Base-by-base conservation (phyloP, 2,888 invertebrate species). In the Junonia oenone region DNA sequence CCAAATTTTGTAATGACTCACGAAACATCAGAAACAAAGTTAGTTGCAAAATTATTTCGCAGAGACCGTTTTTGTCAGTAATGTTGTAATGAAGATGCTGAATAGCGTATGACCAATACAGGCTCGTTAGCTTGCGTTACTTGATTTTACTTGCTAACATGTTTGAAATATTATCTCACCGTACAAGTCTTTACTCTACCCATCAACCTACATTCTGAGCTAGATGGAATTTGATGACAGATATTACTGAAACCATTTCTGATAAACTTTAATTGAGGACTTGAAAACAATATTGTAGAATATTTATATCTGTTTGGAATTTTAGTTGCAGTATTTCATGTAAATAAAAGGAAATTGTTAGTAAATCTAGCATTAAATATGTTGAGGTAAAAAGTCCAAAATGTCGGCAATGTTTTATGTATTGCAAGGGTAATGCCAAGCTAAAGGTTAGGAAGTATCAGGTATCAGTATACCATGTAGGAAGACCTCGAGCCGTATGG, bases 121-220 rank as follows among this genome's bases (percentile, higher is more conserved):
- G 5, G 13, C 2, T 43, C 22, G 43, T 49, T 46, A 49, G 37
- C 13, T 40, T 50, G 52, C 35, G 33, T 48, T 37, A 55, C 51
- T 54, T 31, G 56, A 52, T 50, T 59, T 60, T 48, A 56, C 47
- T 49, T 45, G 53, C 55, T 50, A 38, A 46, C 56, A 55, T 45
- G 31, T 46, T 35, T 17, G 55, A 59, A 63, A 62, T 64, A 53
- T 40, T 51, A 58, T 56, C 60, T 48, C 33, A 14, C 56, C 56
- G 53, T 56, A 61, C 55, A 53, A 37, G 57, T 22, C 33, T 45
- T 49, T 55, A 52, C 52, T 50, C 26, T 59, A 58, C 59, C 61
- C 52, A 59, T 56, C 58, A 61, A 63, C 60, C 65, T 56, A 65
- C 60, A 58, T 58, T 54, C 31, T 43, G 22, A 45, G 49, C 45